Evolutionary conservation across 37 sponge, comb jelly and placozoan genomes (phyloP).

Genomic region (Theonella swinhoei): DNA sequence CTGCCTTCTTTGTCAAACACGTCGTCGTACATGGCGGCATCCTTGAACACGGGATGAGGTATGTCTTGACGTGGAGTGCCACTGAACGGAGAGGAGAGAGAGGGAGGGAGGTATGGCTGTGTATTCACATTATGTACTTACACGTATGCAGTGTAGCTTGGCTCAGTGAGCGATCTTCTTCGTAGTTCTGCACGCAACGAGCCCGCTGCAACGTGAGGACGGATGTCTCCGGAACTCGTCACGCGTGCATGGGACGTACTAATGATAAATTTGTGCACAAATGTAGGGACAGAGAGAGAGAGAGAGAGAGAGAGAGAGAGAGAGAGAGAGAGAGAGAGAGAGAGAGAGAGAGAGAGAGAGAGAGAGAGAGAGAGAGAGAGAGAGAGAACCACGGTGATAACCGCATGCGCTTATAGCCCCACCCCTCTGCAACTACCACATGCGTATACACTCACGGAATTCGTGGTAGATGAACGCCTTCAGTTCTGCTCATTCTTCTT

Average conservation of each 20-base stretch:
- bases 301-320: neutral
- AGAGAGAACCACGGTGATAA: neutral
- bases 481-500: conserved; percentile 79
- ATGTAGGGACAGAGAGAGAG: neutral
- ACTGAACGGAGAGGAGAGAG: conserved; percentile 7
- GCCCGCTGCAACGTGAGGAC: conserved; percentile 41
- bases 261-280: neutral
- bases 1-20: conserved; percentile 86
- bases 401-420: neutral
- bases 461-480: conserved; percentile 76
- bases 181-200: neutral
- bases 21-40: conserved; percentile 90
- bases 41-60: conserved; percentile 67
- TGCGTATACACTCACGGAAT: conserved; percentile 49
- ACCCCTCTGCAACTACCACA: neutral
- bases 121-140: conserved; percentile 23
- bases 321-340: neutral
- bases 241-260: conserved; percentile 62
- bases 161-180: conserved; percentile 60
- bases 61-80: conserved; percentile 90
- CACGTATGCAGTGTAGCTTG: conserved; percentile 77
- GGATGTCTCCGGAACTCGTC: conserved; percentile 65
- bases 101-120: neutral
- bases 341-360: neutral
- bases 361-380: neutral